Evolutionary conservation across 2,113 vertebrate species (phyloP).

Genomic region (Myxocyprinus asiaticus): DNA sequence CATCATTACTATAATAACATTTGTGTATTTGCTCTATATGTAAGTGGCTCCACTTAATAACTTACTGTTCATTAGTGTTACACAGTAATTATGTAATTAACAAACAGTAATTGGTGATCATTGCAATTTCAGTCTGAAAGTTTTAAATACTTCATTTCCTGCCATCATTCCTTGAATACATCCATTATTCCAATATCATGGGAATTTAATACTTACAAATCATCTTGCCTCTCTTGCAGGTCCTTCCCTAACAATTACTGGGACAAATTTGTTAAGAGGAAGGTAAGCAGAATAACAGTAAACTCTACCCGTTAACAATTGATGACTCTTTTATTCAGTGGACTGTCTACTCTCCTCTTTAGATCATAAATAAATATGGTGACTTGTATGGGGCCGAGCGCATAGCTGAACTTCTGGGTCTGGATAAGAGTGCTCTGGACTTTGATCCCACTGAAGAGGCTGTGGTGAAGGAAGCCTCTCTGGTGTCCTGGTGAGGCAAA

Average conservation of each 20-base stretch:
- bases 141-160: too few relatives aligned
- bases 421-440: conserved; percentile 95
- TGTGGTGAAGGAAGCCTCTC: conserved; percentile 85
- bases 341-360: neutral
- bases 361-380: conserved; percentile 99
- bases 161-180: too few relatives aligned
- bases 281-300: conserved; percentile 73
- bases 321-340: neutral
- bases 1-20: too few relatives aligned
- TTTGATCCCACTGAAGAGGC: conserved; percentile 92
- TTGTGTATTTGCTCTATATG: too few relatives aligned
- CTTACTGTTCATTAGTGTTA: too few relatives aligned
- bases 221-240: conserved; percentile 67
- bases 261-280: conserved; percentile 99
- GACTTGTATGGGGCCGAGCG: conserved; percentile 94
- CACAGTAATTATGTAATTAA: too few relatives aligned
- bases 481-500: conserved; percentile 86
- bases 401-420: conserved; percentile 93
- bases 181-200: too few relatives aligned
- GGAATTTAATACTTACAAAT: neutral
- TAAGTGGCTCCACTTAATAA: too few relatives aligned
- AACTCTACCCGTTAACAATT: neutral
- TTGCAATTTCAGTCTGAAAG: too few relatives aligned
- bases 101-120: too few relatives aligned
- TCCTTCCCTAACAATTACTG: conserved; percentile 98